phyloP scores from a whole-genome alignment of 1,140 invertebrate genomes.

The Aphaenogaster ashmeadi region DNA sequence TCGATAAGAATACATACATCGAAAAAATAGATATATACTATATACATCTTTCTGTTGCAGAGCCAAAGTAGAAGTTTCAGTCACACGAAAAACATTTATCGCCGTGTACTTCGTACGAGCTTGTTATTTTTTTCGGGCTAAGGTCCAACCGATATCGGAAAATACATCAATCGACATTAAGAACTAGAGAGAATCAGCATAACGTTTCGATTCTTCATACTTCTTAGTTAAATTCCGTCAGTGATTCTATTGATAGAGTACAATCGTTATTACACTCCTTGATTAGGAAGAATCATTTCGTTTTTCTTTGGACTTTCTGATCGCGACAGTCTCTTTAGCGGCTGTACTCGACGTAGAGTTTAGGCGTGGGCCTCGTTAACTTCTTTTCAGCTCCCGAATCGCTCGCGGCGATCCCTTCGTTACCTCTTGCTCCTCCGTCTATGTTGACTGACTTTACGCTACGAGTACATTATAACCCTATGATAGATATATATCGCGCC shows the following conservation, averaged over 20 bases:
- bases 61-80: neutral
- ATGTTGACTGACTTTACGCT: conserved; percentile 51
- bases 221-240: neutral
- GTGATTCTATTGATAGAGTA: neutral
- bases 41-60: conserved; percentile 9
- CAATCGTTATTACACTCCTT: neutral
- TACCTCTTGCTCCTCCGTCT: conserved; percentile 22
- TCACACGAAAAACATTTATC: conserved; percentile 21
- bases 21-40: conserved; percentile 33
- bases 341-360: neutral
- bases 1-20: conserved; percentile 25
- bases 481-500: conserved; percentile 45
- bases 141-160: conserved; percentile 35
- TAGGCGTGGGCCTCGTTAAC: conserved; percentile 1
- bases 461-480: conserved; percentile 58
- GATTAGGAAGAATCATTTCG: neutral
- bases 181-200: conserved; percentile 10
- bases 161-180: conserved; percentile 42
- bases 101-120: neutral
- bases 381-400: conserved; percentile 2
- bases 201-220: neutral
- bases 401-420: neutral
- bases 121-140: neutral
- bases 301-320: conserved; percentile 44
- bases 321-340: conserved; percentile 19